Evolutionary conservation across 2,888 invertebrate genomes (phyloP).

Genomic region (Drosophila mulleri): DNA sequence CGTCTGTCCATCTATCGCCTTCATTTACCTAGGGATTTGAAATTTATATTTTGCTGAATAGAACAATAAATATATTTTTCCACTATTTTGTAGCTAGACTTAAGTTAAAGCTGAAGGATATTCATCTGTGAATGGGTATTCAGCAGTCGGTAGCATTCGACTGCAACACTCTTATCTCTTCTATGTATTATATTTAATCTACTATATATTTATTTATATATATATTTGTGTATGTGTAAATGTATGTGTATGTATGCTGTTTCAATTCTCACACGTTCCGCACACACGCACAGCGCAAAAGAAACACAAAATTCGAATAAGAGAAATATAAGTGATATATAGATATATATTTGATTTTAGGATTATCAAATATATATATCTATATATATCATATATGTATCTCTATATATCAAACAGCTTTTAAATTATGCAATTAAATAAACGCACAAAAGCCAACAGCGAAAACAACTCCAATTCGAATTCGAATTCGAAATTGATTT

Average conservation of each 20-base stretch:
- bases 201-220: slow-evolving; percentile 1
- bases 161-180: neutral
- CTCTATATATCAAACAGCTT: slow-evolving; percentile 12
- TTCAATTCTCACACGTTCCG: slow-evolving; percentile 50
- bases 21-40: neutral
- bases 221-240: slow-evolving; percentile 21
- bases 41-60: neutral
- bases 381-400: neutral
- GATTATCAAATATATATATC: neutral
- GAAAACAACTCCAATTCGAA: slow-evolving; percentile 7
- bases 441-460: slow-evolving; percentile 33
- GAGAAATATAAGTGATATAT: neutral
- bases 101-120: neutral
- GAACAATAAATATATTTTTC: neutral
- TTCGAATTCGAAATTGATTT: slow-evolving; percentile 67
- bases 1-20: neutral
- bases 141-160: neutral
- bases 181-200: slow-evolving; percentile 1
- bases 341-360: neutral
- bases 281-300: slow-evolving; percentile 49
- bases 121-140: neutral
- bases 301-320: neutral
- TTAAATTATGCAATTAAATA: slow-evolving; percentile 70
- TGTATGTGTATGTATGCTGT: slow-evolving; percentile 35
- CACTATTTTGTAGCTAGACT: neutral